phyloP scores from a whole-genome alignment of 1,140 invertebrate species.

The Reticulitermes speratus region DNA sequence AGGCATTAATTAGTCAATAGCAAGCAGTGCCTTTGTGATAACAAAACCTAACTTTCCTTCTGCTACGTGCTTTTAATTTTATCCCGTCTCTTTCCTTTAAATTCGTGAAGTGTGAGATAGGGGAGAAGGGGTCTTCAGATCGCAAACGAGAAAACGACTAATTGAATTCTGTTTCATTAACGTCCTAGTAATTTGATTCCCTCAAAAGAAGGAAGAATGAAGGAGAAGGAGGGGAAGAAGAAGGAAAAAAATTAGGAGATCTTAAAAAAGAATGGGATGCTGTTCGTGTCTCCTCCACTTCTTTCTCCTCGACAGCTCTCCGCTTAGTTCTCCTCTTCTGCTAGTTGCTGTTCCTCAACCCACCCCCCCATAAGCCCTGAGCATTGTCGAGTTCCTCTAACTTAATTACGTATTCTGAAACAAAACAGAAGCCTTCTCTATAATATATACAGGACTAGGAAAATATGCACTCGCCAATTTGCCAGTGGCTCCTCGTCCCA shows the following conservation, averaged over 20 bases:
- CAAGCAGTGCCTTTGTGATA: not conserved
- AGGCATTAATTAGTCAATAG: not conserved
- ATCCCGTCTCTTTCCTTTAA: not conserved
- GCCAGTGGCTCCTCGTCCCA: not conserved
- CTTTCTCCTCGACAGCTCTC: not conserved
- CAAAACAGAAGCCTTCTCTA: not conserved
- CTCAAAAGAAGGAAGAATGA: not conserved
- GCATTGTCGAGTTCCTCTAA: not conserved
- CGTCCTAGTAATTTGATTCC: conserved; percentile 28
- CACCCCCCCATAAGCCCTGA: not conserved
- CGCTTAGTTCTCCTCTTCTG: not conserved
- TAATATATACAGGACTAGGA: not conserved
- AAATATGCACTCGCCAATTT: conserved; percentile 12
- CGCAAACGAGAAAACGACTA: conserved; percentile 28
- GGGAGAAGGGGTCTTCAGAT: conserved; percentile 4
- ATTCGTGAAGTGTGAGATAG: not conserved
- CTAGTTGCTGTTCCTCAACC: not conserved
- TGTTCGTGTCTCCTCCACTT: not conserved
- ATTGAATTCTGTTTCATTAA: conserved; percentile 29
- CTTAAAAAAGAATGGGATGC: not conserved
- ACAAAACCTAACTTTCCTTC: conserved; percentile 2
- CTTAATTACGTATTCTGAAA: conserved; percentile 17
- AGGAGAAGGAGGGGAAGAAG: not conserved
- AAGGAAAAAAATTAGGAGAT: not conserved
- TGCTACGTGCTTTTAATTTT: not conserved